These are phyloP conservation scores for Rhea americana DNA, from an alignment of 2,113 vertebrate genomes.

Conservation along the genomic window DNA sequence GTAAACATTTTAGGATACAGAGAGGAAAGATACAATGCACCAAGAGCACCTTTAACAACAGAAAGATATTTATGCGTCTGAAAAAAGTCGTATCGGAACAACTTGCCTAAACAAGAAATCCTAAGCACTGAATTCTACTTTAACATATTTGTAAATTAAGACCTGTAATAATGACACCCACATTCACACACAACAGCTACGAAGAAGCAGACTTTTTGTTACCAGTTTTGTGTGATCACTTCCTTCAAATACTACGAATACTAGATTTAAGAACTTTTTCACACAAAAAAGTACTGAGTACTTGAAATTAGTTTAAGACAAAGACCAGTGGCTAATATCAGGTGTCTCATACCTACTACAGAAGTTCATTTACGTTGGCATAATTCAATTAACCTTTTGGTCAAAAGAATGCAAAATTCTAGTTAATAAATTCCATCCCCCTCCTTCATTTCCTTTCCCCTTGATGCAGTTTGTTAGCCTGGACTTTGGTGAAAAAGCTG, in stretches of 20 bases:
- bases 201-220: constrained; percentile 13
- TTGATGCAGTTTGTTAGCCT: neutral
- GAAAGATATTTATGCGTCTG: neutral
- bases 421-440: neutral
- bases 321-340: neutral
- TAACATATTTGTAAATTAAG: constrained; percentile 34
- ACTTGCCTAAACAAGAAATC: neutral
- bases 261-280: neutral
- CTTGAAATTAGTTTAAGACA: constrained; percentile 8
- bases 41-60: constrained; percentile 38
- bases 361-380: neutral
- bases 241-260: neutral
- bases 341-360: neutral
- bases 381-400: constrained; percentile 10
- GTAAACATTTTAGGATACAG: constrained; percentile 4
- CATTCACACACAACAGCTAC: neutral
- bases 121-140: constrained; percentile 20
- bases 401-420: constrained; percentile 3
- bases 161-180: neutral
- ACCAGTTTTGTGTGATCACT: neutral
- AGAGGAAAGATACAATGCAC: constrained; percentile 3
- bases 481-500: neutral
- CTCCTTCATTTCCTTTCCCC: neutral
- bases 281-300: neutral
- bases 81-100: neutral